Percentiles rank a stretch among this genome's conserved stretches.
These are phyloP conservation scores for Drosophila eugracilis DNA, from an alignment of 1,140 invertebrate genomes.

Conservation along the genomic window DNA sequence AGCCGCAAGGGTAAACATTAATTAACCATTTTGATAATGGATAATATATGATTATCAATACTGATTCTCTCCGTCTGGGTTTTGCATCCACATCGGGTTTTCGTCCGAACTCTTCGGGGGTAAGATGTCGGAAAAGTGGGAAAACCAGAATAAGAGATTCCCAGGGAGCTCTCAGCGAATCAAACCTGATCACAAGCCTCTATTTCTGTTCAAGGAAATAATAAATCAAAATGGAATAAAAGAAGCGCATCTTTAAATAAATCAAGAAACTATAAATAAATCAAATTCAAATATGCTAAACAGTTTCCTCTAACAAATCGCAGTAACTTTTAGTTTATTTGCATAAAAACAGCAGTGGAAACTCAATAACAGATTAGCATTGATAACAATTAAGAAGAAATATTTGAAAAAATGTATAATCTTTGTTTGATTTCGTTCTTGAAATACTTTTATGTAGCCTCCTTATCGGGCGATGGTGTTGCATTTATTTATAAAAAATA, in stretches of 20 bases:
- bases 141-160: conserved; percentile 14
- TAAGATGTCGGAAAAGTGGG: neutral
- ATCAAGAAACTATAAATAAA: too few species aligned
- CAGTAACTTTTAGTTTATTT: too few species aligned
- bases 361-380: neutral
- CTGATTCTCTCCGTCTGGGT: conserved; percentile 3
- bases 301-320: too few species aligned
- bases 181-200: neutral
- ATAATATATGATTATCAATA: neutral
- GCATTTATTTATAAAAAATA: conserved; percentile 14
- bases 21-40: neutral
- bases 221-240: conserved; percentile 8
- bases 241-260: too few species aligned
- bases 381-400: neutral
- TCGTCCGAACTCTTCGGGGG: conserved; percentile 5
- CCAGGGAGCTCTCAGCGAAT: neutral
- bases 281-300: too few species aligned
- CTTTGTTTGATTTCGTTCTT: neutral
- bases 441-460: neutral
- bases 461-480: conserved; percentile 3
- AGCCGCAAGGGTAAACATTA: too few species aligned
- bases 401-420: neutral
- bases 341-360: too few species aligned
- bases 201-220: neutral
- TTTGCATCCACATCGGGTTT: conserved; percentile 28